These are phyloP conservation scores for Helicolenus hilgendorfi DNA, from an alignment of 2,797 vertebrate species.

Conservation along the genomic window DNA sequence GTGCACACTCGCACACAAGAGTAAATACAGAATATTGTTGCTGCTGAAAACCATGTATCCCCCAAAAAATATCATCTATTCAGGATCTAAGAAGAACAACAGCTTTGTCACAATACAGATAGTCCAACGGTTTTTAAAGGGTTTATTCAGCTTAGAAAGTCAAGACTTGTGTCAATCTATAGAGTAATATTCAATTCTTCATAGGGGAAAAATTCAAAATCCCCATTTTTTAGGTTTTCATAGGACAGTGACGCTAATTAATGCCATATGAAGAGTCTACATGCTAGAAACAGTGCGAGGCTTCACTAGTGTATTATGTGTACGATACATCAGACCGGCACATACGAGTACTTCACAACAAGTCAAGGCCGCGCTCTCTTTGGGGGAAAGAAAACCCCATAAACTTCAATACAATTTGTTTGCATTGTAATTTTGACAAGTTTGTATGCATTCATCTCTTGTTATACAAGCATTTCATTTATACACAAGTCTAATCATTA, in stretches of 20 bases:
- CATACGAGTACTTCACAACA: no score
- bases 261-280: background rate
- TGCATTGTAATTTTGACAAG: no score
- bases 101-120: background rate
- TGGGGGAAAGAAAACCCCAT: no score
- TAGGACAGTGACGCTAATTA: background rate
- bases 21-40: background rate
- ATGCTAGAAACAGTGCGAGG: no score
- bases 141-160: background rate
- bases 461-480: no score
- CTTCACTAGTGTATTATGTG: background rate
- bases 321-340: background rate
- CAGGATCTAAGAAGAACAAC: background rate
- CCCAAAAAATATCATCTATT: background rate
- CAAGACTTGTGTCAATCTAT: background rate
- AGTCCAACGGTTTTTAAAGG: background rate
- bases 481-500: no score
- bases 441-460: no score
- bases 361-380: no score
- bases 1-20: background rate
- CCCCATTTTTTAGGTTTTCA: background rate
- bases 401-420: no score
- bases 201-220: background rate
- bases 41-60: background rate
- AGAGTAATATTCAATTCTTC: background rate